Percentiles rank a stretch among this genome's conserved stretches.
phyloP scores from a whole-genome alignment of 1,140 invertebrate species.

The Drosophila serrata region DNA sequence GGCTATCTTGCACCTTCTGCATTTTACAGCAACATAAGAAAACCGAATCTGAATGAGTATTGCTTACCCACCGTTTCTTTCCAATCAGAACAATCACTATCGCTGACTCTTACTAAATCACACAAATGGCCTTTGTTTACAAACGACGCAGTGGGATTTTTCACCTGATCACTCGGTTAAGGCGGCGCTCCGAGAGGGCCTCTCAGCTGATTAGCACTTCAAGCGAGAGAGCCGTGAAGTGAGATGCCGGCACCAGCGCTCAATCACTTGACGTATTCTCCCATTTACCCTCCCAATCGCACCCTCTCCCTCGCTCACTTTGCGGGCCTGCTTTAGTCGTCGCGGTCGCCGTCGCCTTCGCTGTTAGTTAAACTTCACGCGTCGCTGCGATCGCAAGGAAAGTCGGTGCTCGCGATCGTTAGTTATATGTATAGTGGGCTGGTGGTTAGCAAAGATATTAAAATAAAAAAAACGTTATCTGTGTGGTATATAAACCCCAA shows the following conservation, averaged over 20 bases:
- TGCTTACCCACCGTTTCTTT: background rate
- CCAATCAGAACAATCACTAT: background rate
- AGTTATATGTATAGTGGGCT: background rate
- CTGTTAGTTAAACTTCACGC: slow-evolving; percentile 39
- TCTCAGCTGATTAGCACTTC: slow-evolving; percentile 4
- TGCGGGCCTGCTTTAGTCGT: background rate
- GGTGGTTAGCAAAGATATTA: background rate
- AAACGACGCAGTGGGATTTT: background rate
- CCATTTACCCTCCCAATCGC: slow-evolving; percentile 1
- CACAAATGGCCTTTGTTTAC: slow-evolving; percentile 9
- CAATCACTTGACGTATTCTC: background rate
- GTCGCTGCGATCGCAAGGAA: slow-evolving; percentile 13
- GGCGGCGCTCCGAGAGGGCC: background rate
- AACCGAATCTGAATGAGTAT: background rate
- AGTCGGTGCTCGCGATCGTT: slow-evolving; percentile 18
- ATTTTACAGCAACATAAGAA: background rate
- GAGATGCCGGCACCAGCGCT: slow-evolving; percentile 4
- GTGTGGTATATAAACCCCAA: background rate
- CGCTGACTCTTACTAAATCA: background rate
- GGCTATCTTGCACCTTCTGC: background rate
- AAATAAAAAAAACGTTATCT: slow-evolving; percentile 6
- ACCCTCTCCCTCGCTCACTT: slow-evolving; percentile 15
- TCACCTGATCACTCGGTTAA: background rate
- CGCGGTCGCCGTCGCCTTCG: background rate
- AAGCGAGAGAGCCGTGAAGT: background rate